Evolutionary conservation across 2,888 invertebrate genomes (phyloP).

Genomic region (Ptilodon capucinus): DNA sequence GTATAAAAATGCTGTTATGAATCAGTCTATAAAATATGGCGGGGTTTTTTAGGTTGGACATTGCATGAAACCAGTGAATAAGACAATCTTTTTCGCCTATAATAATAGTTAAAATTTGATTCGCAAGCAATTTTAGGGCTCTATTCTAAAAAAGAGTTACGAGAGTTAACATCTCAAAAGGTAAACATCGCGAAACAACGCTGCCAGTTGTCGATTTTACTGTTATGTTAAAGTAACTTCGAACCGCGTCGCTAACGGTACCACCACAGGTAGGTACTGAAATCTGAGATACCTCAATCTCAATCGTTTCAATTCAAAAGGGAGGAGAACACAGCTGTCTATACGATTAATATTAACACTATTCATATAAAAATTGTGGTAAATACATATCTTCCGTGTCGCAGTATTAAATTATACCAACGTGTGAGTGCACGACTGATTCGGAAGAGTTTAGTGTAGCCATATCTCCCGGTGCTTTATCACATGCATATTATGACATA

Average conservation of each 20-base stretch:
- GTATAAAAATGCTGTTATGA: background rate
- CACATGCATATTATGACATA: slow-evolving; percentile 76
- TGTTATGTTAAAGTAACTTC: background rate
- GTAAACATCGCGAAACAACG: background rate
- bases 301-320: background rate
- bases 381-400: slow-evolving; percentile 31
- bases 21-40: background rate
- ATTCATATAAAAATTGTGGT: slow-evolving; percentile 26
- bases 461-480: slow-evolving; percentile 56
- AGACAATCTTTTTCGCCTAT: no score
- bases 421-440: slow-evolving; percentile 46
- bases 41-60: background rate
- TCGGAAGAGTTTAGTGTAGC: slow-evolving; percentile 56
- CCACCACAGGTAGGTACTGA: background rate
- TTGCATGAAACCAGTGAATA: background rate
- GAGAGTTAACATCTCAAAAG: no score
- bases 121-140: no score
- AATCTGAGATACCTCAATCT: no score
- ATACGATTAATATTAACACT: background rate
- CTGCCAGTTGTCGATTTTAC: background rate
- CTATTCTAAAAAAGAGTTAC: no score
- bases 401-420: slow-evolving; percentile 35
- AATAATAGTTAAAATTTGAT: no score
- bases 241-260: background rate
- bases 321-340: background rate